Conservation (phyloP, 2,888 invertebrate species). For the Philopedon plagiatum region DNA sequence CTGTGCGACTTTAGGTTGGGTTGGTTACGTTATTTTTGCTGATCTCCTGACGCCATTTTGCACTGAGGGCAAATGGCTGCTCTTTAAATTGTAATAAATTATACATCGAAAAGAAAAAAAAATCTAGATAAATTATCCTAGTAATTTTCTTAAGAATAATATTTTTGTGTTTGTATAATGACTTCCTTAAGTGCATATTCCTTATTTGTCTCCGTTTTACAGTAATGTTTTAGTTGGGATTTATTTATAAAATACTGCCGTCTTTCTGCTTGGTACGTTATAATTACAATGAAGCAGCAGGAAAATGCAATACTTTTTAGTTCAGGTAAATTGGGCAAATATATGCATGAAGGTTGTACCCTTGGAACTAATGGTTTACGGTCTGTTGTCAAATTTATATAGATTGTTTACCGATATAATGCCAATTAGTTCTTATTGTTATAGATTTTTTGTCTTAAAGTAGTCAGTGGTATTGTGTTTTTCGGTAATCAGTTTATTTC, state of each 20-base stretch:
- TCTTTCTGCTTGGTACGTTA: neutral
- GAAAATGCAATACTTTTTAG: neutral
- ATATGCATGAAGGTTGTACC: constrained; percentile 15
- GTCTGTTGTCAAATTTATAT: neutral
- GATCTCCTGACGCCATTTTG: too few species aligned
- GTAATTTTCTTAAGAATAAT: too few species aligned
- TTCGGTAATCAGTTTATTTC: constrained; percentile 7
- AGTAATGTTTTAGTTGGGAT: too few species aligned
- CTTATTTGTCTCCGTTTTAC: too few species aligned
- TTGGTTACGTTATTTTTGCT: too few species aligned
- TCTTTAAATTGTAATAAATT: too few species aligned
- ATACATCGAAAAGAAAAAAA: too few species aligned
- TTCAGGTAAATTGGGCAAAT: neutral
- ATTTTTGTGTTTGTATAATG: too few species aligned
- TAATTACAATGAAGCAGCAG: neutral
- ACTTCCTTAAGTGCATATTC: too few species aligned
- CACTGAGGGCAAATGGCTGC: too few species aligned
- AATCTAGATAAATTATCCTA: too few species aligned
- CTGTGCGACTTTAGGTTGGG: too few species aligned
- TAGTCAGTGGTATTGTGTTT: constrained; percentile 1
- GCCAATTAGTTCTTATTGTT: constrained; percentile 22
- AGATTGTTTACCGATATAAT: neutral
- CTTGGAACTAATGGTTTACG: constrained; percentile 9
- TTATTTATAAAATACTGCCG: neutral
- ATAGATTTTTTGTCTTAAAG: constrained; percentile 6